These are phyloP conservation scores for Otolemur garnettii DNA, from an alignment of 2,113 vertebrate genomes.

Conservation along the genomic window DNA sequence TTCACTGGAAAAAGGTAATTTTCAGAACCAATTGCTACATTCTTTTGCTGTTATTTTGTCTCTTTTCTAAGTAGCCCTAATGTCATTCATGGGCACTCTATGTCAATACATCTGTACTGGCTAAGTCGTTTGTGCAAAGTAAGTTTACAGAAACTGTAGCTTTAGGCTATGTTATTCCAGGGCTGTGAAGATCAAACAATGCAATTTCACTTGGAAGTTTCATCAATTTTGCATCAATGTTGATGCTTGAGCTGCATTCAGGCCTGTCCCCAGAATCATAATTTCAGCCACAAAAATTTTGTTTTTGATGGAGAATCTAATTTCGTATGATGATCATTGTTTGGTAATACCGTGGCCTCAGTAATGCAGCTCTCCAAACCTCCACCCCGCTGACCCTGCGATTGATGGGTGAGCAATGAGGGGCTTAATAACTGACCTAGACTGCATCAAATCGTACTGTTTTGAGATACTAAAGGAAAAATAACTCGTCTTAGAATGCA, in stretches of 20 bases:
- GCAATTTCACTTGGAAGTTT: constrained; percentile 92
- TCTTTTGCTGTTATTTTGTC: constrained; percentile 91
- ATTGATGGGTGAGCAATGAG: constrained; percentile 81
- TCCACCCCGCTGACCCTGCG: constrained; percentile 67
- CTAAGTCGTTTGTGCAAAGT: constrained; percentile 91
- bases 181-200: constrained; percentile 94
- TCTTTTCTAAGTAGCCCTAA: constrained; percentile 92
- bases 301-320: constrained; percentile 88
- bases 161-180: constrained; percentile 93
- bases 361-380: constrained; percentile 69
- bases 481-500: constrained; percentile 87
- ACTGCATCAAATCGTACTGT: constrained; percentile 90
- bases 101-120: constrained; percentile 89
- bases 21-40: constrained; percentile 91
- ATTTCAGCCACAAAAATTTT: constrained; percentile 89
- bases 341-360: constrained; percentile 75
- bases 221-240: constrained; percentile 94
- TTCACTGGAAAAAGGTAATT: constrained; percentile 94
- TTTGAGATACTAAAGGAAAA: constrained; percentile 90
- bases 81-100: constrained; percentile 91
- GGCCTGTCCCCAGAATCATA: constrained; percentile 88
- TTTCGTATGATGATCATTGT: constrained; percentile 85
- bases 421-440: constrained; percentile 86
- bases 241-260: constrained; percentile 86
- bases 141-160: constrained; percentile 93